These are phyloP conservation scores for Megaleporinus macrocephalus DNA, from an alignment of 2,113 vertebrate species.

Conservation along the genomic window DNA sequence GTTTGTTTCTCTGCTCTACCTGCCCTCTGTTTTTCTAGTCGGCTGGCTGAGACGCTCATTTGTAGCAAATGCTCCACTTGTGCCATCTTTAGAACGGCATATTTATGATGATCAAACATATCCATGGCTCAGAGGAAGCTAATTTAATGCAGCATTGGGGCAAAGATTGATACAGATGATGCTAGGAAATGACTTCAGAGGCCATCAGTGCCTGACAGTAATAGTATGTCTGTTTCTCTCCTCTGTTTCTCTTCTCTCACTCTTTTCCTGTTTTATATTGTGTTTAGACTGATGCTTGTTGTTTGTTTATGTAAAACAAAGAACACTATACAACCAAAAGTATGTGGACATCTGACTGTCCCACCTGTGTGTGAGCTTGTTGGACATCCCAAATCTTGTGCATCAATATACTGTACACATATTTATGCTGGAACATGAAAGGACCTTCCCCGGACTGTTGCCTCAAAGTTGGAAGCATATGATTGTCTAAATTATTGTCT, in stretches of 20 bases:
- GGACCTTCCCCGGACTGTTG: too few relatives aligned
- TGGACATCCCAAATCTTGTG: too few relatives aligned
- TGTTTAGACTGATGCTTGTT: too few relatives aligned
- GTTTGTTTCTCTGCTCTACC: conserved; percentile 6
- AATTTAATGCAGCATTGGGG: neutral
- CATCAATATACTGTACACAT: too few relatives aligned
- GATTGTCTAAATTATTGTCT: too few relatives aligned
- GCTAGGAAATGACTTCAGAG: neutral
- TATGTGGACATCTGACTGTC: too few relatives aligned
- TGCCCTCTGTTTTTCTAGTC: neutral
- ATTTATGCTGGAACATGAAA: too few relatives aligned
- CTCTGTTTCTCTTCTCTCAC: neutral
- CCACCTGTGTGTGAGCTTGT: too few relatives aligned
- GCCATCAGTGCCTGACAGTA: neutral
- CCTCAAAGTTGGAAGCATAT: too few relatives aligned
- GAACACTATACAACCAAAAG: too few relatives aligned
- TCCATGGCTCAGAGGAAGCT: conserved; percentile 14
- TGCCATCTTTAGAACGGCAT: neutral
- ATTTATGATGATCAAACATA: neutral
- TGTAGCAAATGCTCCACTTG: neutral
- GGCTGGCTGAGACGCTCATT: neutral
- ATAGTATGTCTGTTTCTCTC: neutral
- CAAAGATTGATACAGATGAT: neutral
- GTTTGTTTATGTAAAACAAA: too few relatives aligned
- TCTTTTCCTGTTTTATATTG: neutral